Base-by-base conservation (phyloP, 2,797 vertebrate species). In the Anguilla megastoma region DNA sequence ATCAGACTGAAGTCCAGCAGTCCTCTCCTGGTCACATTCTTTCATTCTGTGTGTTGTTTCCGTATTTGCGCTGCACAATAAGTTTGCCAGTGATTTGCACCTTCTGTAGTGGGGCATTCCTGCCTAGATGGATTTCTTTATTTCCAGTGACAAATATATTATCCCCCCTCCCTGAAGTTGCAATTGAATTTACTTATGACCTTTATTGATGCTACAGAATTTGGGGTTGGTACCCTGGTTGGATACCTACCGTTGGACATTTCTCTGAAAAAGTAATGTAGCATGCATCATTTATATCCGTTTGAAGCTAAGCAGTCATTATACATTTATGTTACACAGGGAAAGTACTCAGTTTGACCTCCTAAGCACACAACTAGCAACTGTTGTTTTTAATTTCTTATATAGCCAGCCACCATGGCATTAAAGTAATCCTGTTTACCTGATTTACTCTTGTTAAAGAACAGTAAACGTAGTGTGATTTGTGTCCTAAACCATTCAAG, bases 21-120 rank as follows among this genome's bases (percentile, higher is more conserved):
- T 80, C 76, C 76, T 80, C 76, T 48, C 76, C 76, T 45, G 33
- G 36, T 80, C 21, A 79, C 74, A 36, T 79, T 79, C 33, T 16
- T 79, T 79, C 14, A 41, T 18, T 79, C 7, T 24, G 6, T 79
- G 74, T 9, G 18, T 33, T 10, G 18, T 21, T 45, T 80, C 76
- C 18, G 45, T 24, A 79, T 45, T 79, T 45, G 36, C 69, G 36
- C 33, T 41, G 36, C 36, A 36, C 5, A 21, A 14, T 80, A 21
- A 2, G 76, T n/a, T 18, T 45, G 76, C 5, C 9, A 36, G 24
- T 48, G 36, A 21, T 45, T 80, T 80, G 14, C 41, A 18, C 36
- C 10, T 2, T 48, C 12, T 74, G 69, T 21, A 33, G 41, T 45
- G 4, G 41, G 41, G 76, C 36, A 48, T 80, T 21, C 16, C 41